Base-by-base conservation (phyloP, 2,888 invertebrate genomes). In the Keiferia lycopersicella region DNA sequence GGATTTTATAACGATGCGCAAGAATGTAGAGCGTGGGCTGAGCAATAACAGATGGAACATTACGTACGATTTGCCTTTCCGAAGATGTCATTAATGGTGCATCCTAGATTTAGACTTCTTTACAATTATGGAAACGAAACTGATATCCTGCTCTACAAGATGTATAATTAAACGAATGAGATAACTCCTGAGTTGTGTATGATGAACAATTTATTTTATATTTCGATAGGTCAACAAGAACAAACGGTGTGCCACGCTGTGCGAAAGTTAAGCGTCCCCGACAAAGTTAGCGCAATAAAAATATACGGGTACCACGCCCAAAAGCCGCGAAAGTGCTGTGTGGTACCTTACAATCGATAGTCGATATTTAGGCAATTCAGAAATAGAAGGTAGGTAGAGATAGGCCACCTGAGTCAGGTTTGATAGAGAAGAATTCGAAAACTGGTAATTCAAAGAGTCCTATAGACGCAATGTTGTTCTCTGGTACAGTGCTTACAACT, bases 251-350 rank as follows among this genome's bases (percentile, higher is more conserved):
- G 69, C 68, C 76, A 82, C 66, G 76, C 75, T 80, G 80, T 77
- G 83, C 76, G 73, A 80, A 72, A 81, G 77, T 80, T 76, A 78
- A 78, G 75, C 76, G 77, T 80, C 73, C 73, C 80, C 81, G 81
- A 81, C 82, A 79, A 83, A 82, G 80, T 79, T 74, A 76, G 76
- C 1, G 80, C 77, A 80, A 81, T 87, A 86, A 87, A 86, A 87
- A 82, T 78, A 82, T 79, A 80, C 74, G 76, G 81, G 77, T 72
- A 75, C 83, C 82, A 81, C 84, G 79, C 84, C 83, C 77, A 74
- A 78, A 76, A 72, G 74, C 76, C 77, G 74, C 78, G 82, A 81
- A 82, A 80, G 78, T 80, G 81, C n/a, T 22, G 41, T 48, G 61
- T 61, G 61, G 12, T 48, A 34, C 48, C n/a, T 7, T 30, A 61